phyloP scores from a whole-genome alignment of 1,140 invertebrate genomes.

The Leucophenga varia region DNA sequence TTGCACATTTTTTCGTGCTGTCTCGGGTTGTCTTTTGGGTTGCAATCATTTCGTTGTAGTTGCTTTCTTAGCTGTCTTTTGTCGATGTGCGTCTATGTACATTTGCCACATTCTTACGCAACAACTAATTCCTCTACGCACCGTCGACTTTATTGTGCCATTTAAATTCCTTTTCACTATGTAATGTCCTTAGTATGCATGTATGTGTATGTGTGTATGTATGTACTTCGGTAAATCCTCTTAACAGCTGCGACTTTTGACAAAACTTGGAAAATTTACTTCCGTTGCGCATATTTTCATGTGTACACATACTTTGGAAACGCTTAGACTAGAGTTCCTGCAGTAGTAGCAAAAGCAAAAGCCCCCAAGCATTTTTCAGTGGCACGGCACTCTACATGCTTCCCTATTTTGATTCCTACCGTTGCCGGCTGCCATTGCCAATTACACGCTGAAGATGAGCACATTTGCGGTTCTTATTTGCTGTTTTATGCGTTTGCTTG shows the following conservation, averaged over 20 bases:
- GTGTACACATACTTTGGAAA: no score
- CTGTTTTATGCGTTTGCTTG: conserved; percentile 40
- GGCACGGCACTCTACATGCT: background rate
- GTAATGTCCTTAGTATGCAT: background rate
- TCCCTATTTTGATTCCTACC: conserved; percentile 27
- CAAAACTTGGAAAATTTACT: conserved; percentile 21
- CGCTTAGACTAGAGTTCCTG: no score
- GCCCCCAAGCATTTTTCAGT: no score
- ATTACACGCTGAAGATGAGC: conserved; percentile 20
- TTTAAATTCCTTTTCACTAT: conserved; percentile 35
- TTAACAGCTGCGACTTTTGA: background rate
- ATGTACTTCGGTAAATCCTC: no score
- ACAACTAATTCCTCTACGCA: conserved; percentile 47
- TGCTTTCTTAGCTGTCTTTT: background rate
- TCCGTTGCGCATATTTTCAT: conserved; percentile 28
- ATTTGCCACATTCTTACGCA: conserved; percentile 9
- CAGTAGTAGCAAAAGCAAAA: no score
- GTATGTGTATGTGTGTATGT: background rate
- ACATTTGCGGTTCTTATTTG: conserved; percentile 42
- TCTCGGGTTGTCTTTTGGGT: no score
- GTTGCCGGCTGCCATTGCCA: conserved; percentile 15
- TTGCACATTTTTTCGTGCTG: conserved; percentile 1
- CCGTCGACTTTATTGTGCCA: conserved; percentile 49
- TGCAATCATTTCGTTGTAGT: no score
- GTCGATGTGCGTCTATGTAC: background rate